phyloP scores from a whole-genome alignment of 2,113 vertebrate genomes.

The Artemisiospiza belli region DNA sequence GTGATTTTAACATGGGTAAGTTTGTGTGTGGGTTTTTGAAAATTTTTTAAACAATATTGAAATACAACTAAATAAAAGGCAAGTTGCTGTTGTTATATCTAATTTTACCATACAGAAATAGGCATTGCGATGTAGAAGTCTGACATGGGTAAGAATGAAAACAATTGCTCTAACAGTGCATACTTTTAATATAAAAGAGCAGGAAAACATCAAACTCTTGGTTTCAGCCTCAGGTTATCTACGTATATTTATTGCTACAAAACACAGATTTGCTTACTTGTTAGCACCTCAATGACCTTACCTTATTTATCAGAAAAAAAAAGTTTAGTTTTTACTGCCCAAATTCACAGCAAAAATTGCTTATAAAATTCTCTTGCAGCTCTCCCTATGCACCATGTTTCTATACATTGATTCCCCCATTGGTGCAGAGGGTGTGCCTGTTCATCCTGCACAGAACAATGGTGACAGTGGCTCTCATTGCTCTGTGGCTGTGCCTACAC shows the following conservation, averaged over 20 bases:
- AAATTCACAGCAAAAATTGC: background rate
- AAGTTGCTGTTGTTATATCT: background rate
- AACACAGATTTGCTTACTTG: background rate
- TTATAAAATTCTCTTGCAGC: background rate
- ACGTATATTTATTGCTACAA: background rate
- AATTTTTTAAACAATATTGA: background rate
- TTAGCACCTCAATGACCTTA: background rate
- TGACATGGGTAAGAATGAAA: background rate
- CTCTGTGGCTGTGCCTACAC: fast-evolving
- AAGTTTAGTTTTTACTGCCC: background rate
- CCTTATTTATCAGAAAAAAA: background rate
- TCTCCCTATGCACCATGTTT: background rate
- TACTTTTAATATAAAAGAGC: background rate
- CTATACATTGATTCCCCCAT: background rate
- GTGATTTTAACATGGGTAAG: background rate
- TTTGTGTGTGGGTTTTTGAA: background rate
- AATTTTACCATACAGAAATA: background rate
- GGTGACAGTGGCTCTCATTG: background rate
- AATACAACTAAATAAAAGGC: background rate
- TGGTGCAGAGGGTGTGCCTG: background rate
- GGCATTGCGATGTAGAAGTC: background rate
- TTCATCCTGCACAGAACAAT: background rate
- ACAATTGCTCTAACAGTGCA: background rate
- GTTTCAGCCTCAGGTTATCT: background rate
- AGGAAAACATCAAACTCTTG: background rate